phyloP scores from a whole-genome alignment of 1,140 invertebrate species.

The Drosophila pruinosa region DNA sequence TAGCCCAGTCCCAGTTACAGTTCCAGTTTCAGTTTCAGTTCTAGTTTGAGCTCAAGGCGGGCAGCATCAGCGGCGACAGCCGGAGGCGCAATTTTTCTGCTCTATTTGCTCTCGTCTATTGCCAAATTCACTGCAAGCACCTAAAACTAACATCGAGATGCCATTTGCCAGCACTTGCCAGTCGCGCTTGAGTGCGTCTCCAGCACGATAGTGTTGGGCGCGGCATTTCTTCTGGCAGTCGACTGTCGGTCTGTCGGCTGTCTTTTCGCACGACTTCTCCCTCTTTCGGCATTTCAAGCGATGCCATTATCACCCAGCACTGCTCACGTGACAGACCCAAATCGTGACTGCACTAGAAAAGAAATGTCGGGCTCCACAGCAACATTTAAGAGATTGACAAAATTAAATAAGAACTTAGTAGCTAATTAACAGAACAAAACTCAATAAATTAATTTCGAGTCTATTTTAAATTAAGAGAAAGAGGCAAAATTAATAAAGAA shows the following conservation, averaged over 20 bases:
- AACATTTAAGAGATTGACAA: neutral
- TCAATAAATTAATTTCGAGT: too few relatives aligned
- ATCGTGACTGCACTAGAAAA: too few relatives aligned
- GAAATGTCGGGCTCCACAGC: neutral
- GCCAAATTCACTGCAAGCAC: constrained; percentile 71
- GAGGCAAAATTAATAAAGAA: too few relatives aligned
- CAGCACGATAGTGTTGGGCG: constrained; percentile 43
- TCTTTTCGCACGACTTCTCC: constrained; percentile 6
- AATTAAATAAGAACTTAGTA: too few relatives aligned
- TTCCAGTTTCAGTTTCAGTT: neutral
- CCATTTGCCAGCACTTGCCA: constrained; percentile 60
- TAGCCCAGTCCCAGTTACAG: constrained; percentile 7
- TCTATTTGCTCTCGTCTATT: constrained; percentile 74
- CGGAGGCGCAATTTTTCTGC: constrained; percentile 73
- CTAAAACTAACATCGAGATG: constrained; percentile 69
- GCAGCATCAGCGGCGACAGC: constrained; percentile 8
- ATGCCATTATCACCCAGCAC: constrained; percentile 39
- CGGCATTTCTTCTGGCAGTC: constrained; percentile 15
- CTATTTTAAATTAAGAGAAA: too few relatives aligned
- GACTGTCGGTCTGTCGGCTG: neutral
- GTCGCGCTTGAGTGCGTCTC: constrained; percentile 51
- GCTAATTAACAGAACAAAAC: too few relatives aligned
- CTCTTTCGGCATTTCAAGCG: neutral
- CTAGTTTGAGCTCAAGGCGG: neutral
- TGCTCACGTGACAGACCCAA: constrained; percentile 52